These are phyloP conservation scores for Drosophila austrosaltans DNA, from an alignment of 2,888 invertebrate species.

Conservation along the genomic window DNA sequence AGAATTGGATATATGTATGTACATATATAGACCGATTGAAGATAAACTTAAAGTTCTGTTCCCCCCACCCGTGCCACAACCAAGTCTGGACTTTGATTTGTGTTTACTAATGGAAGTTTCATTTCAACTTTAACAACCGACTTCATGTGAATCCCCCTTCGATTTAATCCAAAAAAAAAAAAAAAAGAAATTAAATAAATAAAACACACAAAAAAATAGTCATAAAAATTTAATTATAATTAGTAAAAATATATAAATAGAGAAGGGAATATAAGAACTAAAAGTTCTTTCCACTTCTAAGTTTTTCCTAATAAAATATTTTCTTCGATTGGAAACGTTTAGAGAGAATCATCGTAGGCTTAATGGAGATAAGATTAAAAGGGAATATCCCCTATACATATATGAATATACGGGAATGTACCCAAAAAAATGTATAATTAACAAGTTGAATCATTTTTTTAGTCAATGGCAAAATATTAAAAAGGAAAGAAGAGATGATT, in stretches of 20 bases:
- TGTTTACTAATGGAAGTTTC: conserved; percentile 66
- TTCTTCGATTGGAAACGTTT: no score
- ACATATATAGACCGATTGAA: background rate
- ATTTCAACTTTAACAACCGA: conserved; percentile 38
- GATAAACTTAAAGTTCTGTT: conserved; percentile 34
- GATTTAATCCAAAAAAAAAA: background rate
- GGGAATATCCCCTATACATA: no score
- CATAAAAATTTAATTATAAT: background rate
- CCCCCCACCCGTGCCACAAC: background rate
- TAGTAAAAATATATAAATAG: background rate
- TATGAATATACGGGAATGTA: no score
- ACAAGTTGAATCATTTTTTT: no score
- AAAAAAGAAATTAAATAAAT: background rate
- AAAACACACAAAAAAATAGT: background rate
- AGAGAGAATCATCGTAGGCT: no score
- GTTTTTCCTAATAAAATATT: no score
- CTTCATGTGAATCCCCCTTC: background rate
- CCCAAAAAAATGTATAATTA: no score
- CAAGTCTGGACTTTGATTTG: conserved; percentile 64
- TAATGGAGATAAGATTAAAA: no score
- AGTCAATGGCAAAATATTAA: no score
- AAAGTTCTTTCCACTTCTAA: no score
- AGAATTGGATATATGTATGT: background rate
- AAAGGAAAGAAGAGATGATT: no score
- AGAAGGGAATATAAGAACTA: background rate